phyloP scores from a whole-genome alignment of 2,113 vertebrate species.

The Silurus glanis region DNA sequence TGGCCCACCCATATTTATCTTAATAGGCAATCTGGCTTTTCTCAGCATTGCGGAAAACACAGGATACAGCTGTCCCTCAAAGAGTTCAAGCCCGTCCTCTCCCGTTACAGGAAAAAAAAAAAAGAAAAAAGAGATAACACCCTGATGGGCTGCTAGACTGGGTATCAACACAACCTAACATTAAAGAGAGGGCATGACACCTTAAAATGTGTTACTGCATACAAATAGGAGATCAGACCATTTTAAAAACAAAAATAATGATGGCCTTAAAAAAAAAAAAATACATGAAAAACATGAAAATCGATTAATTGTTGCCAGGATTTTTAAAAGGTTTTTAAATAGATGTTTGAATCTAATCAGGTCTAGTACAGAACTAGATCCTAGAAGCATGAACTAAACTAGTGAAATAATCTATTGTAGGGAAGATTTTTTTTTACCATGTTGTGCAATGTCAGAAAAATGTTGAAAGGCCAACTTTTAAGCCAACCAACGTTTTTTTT shows the following conservation, averaged over 20 bases:
- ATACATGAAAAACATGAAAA: background rate
- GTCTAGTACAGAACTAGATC: background rate
- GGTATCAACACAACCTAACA: conserved; percentile 32
- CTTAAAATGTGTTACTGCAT: background rate
- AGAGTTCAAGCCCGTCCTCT: conserved; percentile 49
- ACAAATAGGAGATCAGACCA: background rate
- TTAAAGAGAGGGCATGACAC: background rate
- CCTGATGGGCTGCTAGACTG: conserved; percentile 32
- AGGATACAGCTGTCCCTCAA: conserved; percentile 66
- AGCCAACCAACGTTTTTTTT: background rate
- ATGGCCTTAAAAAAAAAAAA: background rate
- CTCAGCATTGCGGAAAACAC: conserved; percentile 57
- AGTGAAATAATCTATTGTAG: background rate
- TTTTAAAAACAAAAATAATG: background rate
- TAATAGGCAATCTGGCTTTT: conserved; percentile 51
- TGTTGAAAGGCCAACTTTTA: background rate
- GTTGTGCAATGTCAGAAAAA: background rate
- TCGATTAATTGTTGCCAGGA: no score
- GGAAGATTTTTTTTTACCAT: background rate
- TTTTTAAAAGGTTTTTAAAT: background rate
- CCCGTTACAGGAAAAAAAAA: conserved; percentile 21
- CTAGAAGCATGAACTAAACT: background rate
- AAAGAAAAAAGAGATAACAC: conserved; percentile 42
- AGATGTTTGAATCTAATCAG: background rate
- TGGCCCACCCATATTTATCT: conserved; percentile 52